phyloP scores from a whole-genome alignment of 2,797 vertebrate species.

The Thaleichthys pacificus region DNA sequence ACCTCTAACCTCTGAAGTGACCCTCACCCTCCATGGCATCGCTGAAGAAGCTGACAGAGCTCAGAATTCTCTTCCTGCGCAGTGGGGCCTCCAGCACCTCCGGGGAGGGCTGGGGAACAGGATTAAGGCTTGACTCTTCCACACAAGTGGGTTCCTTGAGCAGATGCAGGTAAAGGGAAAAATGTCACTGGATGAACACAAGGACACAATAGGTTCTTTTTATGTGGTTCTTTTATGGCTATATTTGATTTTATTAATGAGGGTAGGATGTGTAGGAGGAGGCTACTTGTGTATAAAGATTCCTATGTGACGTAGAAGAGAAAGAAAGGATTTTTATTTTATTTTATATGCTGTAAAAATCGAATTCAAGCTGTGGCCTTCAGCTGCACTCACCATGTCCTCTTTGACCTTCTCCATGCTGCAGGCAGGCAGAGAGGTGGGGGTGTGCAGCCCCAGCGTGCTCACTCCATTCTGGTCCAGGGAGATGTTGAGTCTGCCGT shows the following conservation, averaged over 20 bases:
- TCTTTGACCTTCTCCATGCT: conserved; percentile 82
- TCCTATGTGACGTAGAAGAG: not conserved
- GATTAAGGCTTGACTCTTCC: conserved; percentile 73
- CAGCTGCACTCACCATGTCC: conserved; percentile 55
- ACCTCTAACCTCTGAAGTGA: conserved; percentile 27
- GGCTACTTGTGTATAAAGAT: not conserved
- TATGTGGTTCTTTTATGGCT: not conserved
- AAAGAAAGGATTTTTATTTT: not conserved
- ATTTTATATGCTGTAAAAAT: not conserved
- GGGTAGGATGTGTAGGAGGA: not conserved
- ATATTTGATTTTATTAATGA: too few relatives aligned
- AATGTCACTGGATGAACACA: not conserved
- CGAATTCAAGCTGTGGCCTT: not conserved
- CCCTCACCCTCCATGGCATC: conserved; percentile 91
- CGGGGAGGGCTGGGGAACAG: conserved; percentile 68
- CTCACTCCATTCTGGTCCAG: conserved; percentile 91
- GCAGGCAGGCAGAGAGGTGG: conserved; percentile 71
- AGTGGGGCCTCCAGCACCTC: conserved; percentile 74
- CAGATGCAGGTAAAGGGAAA: conserved; percentile 20
- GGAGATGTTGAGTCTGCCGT: conserved; percentile 84
- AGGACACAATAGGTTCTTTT: not conserved
- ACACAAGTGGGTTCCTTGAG: conserved; percentile 46
- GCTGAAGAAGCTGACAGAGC: conserved; percentile 91
- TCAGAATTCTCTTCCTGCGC: conserved; percentile 85
- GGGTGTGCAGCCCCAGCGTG: conserved; percentile 66